Evolutionary conservation across 2,888 invertebrate species (phyloP), one percentile per base, ranked within the genome.

Genomic region (Cephus pygmeus): DNA sequence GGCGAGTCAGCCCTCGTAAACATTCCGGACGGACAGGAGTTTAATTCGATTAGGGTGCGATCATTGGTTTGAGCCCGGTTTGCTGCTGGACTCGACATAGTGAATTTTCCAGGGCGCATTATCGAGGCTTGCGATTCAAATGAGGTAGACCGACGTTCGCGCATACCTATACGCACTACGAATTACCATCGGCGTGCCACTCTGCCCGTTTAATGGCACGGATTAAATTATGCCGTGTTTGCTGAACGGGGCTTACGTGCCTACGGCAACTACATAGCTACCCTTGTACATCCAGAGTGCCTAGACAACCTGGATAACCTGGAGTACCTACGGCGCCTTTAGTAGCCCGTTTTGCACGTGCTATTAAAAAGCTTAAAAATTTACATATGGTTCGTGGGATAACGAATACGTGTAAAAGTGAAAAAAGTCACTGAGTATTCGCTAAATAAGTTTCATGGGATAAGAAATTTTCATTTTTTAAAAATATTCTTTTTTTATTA

Each of bases 151-250:
- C 69, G 69, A 69, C 69, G 33, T 33, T 69, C 69, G 69, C 33
- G 69, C 33, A 31, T 69, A 69, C 69, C 12, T 69, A 31, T 69
- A 69, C 69, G 30, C 31, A 30, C 30, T 69, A 31, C 69, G 33
- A 69, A 69, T 69, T 69, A 69, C 33, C 69, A 69, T 33, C 31
- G 69, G 31, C 69, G 30, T 69, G 69, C 69, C 69, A 69, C 69
- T 69, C 69, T 81, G 79, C 78, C 77, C 74, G 77, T 56, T 85
- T 88, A 87, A 88, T 87, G 87, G 85, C 83, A 87, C 82, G 86
- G 83, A 88, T 87, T 87, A 86, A 87, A 87, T 87, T 87, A 87
- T 85, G 85, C 83, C 81, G 77, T 84, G 85, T 86, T 76, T 78
- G 73, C 78, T 69, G 31, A 33, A 69, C 33, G 33, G 69, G 69